A percentile compares a stretch with the other conserved stretches of the same genome.
Conservation (phyloP, 92 coral and sea anemone genomes). For the Heteractis magnifica region DNA sequence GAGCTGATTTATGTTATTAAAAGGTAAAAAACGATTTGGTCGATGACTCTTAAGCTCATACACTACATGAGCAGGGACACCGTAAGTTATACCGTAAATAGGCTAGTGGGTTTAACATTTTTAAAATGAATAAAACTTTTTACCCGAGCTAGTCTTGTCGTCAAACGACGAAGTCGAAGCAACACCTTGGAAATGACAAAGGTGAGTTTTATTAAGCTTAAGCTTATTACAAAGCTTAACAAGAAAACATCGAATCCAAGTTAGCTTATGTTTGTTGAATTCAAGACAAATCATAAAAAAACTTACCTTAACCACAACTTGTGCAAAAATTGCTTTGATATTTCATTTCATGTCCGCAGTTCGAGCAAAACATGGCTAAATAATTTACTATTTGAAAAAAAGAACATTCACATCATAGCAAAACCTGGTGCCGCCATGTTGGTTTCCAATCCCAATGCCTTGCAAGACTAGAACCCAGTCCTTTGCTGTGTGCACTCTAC, state of each 20-base stretch:
- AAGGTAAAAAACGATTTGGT: not conserved
- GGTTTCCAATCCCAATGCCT: not conserved
- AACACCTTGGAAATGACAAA: not conserved
- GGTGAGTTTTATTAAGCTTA: not conserved
- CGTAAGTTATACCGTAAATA: not conserved
- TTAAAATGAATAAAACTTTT: not conserved
- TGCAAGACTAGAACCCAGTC: constrained; percentile 49
- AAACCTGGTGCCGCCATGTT: not conserved
- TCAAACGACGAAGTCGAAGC: not conserved
- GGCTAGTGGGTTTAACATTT: not conserved
- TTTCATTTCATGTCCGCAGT: not conserved
- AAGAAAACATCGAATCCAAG: not conserved
- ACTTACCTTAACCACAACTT: not conserved
- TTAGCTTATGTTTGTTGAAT: not conserved
- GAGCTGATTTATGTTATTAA: not conserved
- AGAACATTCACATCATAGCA: not conserved
- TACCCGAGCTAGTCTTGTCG: not conserved
- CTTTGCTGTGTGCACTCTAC: too few relatives aligned
- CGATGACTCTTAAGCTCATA: not conserved
- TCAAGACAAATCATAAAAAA: not conserved
- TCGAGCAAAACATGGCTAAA: not conserved
- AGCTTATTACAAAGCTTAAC: not conserved
- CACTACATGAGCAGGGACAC: not conserved
- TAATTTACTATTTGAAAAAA: not conserved
- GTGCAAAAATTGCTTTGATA: not conserved